Evolutionary conservation across 2,888 invertebrate genomes (phyloP).

Genomic region (Itoplectis maculator): DNA sequence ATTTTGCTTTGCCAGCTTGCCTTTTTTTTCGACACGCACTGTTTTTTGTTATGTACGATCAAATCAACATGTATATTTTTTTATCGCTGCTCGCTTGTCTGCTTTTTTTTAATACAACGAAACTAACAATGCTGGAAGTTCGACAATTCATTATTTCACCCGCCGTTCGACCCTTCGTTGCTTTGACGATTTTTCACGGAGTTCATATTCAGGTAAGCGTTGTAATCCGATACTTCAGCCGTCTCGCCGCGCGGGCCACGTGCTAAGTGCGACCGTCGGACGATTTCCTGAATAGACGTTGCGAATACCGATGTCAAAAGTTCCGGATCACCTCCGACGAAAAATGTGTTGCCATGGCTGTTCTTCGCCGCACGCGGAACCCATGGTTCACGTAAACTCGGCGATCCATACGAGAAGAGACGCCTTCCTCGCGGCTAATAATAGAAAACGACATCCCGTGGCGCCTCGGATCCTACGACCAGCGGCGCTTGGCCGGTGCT

Average conservation of each 20-base stretch:
- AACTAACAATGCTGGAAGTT: slow-evolving; percentile 25
- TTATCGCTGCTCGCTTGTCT: slow-evolving; percentile 22
- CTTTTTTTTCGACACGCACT: slow-evolving; percentile 7
- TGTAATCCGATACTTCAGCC: slow-evolving; percentile 39
- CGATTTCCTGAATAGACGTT: slow-evolving; percentile 51
- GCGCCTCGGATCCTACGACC: slow-evolving; percentile 65
- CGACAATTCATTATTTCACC: slow-evolving; percentile 42
- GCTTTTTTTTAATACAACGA: slow-evolving; percentile 39
- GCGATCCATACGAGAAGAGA: slow-evolving; percentile 76
- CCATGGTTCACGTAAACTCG: slow-evolving; percentile 72
- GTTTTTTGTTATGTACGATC: background rate
- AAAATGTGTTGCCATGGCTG: slow-evolving; percentile 44
- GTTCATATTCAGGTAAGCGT: slow-evolving; percentile 37
- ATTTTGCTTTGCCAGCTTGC: background rate
- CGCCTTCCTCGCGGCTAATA: slow-evolving; percentile 77
- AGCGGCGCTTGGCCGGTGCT: slow-evolving; percentile 73
- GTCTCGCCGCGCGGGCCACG: slow-evolving; percentile 28
- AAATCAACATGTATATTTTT: background rate
- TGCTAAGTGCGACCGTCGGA: slow-evolving; percentile 41
- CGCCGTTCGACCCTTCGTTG: slow-evolving; percentile 24
- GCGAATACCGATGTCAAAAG: slow-evolving; percentile 36
- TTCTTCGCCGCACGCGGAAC: slow-evolving; percentile 58
- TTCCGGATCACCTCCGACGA: slow-evolving; percentile 23
- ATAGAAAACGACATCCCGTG: slow-evolving; percentile 76
- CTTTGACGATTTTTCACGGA: background rate